Base-by-base conservation (phyloP, 2,888 invertebrate species). In the Dyspetes luteomarginatus region DNA sequence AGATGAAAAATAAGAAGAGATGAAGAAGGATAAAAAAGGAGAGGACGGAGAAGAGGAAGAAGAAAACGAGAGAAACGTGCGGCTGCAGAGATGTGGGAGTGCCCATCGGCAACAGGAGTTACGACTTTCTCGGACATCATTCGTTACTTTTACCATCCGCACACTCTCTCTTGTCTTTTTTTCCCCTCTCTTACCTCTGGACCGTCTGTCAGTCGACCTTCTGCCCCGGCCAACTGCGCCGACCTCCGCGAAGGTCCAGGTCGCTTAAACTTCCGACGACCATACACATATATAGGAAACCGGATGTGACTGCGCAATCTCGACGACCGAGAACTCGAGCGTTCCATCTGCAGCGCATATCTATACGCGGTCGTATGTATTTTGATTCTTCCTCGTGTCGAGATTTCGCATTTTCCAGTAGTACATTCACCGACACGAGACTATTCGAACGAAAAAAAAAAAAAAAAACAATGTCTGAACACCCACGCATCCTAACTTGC, bases 71-170 rank as follows among this genome's bases (percentile, higher is more conserved):
- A 55, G 64, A 28, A 55, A 67, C 36, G 58, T 73, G 62, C 67
- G 79, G 41, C 69, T 26, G 58, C 82, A 78, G 71, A 86, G 84
- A 86, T 86, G 88, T 89, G 86, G 87, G 87, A 87, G 87, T 86
- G 86, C 82, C 86, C 88, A 88, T 89, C 86, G 87, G 82, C 85
- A 85, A 82, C 48, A 67, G 82, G 85, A 89, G 86, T 89, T 88
- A 89, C 87, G 87, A 82, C 86, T 85, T 85, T 87, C 84, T 80
- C 80, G 81, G 79, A 71, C 83, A 85, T 86, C 87, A 86, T 90
- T 88, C 86, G 86, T 90, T 88, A 88, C 86, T 85, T 85, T 87
- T 83, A 83, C 83, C 81, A 78, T 83, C 82, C 64, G 65, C 76
- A 76, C 81, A 82, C 19, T 60, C 36, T 60, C 30, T 60, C 50